These are phyloP conservation scores for Blennius ocellaris DNA, from an alignment of 2,113 vertebrate genomes.

Conservation along the genomic window DNA sequence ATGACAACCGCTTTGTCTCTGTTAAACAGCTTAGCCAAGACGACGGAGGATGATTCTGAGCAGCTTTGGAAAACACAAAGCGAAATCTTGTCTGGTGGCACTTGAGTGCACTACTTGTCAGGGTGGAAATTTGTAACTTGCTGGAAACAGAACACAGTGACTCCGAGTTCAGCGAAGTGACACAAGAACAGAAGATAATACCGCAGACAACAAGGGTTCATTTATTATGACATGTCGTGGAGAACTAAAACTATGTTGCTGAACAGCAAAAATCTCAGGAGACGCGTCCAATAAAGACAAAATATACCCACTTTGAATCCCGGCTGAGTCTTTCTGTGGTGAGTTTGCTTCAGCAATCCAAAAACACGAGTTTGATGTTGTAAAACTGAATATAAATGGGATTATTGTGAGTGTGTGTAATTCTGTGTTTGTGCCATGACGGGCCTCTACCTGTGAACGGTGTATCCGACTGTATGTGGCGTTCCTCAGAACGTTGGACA, in stretches of 20 bases:
- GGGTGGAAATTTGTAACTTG: not conserved
- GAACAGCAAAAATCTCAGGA: no score
- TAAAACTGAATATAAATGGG: no score
- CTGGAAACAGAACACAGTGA: not conserved
- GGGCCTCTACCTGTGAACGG: no score
- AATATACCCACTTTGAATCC: no score
- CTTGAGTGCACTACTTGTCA: constrained; percentile 27
- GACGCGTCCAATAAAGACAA: no score
- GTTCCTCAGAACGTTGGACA: no score
- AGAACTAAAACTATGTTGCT: not conserved
- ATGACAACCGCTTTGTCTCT: constrained; percentile 72
- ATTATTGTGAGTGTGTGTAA: no score
- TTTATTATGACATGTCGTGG: not conserved
- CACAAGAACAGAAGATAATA: constrained; percentile 1
- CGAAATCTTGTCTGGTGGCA: constrained; percentile 17
- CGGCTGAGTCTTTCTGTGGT: no score
- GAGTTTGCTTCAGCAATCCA: no score
- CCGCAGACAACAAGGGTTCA: not conserved
- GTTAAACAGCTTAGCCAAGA: constrained; percentile 65
- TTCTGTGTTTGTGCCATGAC: no score
- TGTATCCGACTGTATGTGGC: no score
- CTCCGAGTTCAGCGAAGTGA: constrained; percentile 22
- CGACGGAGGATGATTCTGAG: constrained; percentile 23
- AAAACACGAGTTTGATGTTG: no score
- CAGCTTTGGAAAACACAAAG: constrained; percentile 17